Evolutionary conservation across 1,140 invertebrate species (phyloP).

Genomic region (Drosophila pandora): DNA sequence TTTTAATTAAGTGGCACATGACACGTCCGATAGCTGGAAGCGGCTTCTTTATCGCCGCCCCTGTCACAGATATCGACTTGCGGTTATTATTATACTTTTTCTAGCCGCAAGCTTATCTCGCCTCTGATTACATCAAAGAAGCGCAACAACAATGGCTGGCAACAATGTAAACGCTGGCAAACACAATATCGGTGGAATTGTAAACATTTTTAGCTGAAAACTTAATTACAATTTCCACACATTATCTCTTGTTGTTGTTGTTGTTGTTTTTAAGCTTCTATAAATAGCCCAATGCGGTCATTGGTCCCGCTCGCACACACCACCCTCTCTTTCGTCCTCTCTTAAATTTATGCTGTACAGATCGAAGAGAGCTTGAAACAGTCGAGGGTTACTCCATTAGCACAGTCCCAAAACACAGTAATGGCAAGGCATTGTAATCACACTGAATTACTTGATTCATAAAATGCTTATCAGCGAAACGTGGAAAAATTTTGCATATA

Average conservation of each 20-base stretch:
- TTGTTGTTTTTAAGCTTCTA: constrained; percentile 49
- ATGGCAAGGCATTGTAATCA: constrained; percentile 4
- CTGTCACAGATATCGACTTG: constrained; percentile 29
- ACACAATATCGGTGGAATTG: constrained; percentile 1
- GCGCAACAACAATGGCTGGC: background rate
- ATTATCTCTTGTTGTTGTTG: constrained; percentile 38
- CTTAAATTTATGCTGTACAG: constrained; percentile 56
- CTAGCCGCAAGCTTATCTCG: constrained; percentile 18
- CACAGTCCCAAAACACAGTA: background rate
- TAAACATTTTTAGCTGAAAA: constrained; percentile 59
- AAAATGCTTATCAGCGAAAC: constrained; percentile 63
- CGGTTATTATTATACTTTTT: constrained; percentile 12
- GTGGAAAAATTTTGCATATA: constrained; percentile 63
- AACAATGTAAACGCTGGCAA: background rate
- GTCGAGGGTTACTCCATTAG: constrained; percentile 9
- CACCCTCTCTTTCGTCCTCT: constrained; percentile 12
- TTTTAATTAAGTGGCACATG: constrained; percentile 53
- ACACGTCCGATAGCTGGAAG: constrained; percentile 39
- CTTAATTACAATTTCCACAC: constrained; percentile 75
- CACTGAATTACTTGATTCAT: constrained; percentile 63
- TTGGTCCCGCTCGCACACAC: constrained; percentile 65
- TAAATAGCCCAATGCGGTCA: constrained; percentile 80
- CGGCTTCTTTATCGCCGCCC: constrained; percentile 36
- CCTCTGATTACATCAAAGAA: constrained; percentile 16
- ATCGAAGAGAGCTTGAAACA: constrained; percentile 24